Base-by-base conservation (phyloP, 2,797 vertebrate genomes). In the Pelodytes ibericus region DNA sequence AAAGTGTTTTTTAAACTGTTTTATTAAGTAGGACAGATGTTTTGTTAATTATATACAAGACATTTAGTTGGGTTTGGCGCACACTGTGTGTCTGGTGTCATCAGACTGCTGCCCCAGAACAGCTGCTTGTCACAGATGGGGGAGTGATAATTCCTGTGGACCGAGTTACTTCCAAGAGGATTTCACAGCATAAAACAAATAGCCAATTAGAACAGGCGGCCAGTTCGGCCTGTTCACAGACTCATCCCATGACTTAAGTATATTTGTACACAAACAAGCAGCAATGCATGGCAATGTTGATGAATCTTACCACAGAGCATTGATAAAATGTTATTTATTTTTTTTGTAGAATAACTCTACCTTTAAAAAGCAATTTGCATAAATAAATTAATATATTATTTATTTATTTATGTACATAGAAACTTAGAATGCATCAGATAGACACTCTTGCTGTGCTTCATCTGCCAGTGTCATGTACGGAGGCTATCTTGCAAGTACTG, bases 91-190 rank as follows among this genome's bases (percentile, higher is more conserved):
- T 66, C 81, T 84, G 60, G 81, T 84, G 10, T 67, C 81, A 30
- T 65, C 71, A 77, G 84, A 78, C 36, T 79, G 82, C 72, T 80
- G 56, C 58, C 75, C 57, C 71, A 4, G 60, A 65, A 25, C 78
- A 84, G 81, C 64, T 82, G 83, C 80, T 83, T 82, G 77, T 84
- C 66, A 0, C 44, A 81, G 79, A 74, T 70, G 80, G 81, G 57
- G 64, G 74, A 63, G 29, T 9, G 7, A 81, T 56, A 41, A 64
- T 71, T 64, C 66, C 66, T 63, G 22, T 33, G 15, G 41, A 30
- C 57, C 18, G 51, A 60, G 20, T 62, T 33, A 63, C 25, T 76
- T 69, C 41, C 74, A 69, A 16, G 33, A 68, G 44, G 44, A 27
- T 70, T 76, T 33, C 16, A 20, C 29, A 8, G 0, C 3, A 2